Evolutionary conservation across 64 coral and sea anemone species (phyloP), one percentile per base, ranked within the genome.

Genomic region (Catalaphyllia jardinei): DNA sequence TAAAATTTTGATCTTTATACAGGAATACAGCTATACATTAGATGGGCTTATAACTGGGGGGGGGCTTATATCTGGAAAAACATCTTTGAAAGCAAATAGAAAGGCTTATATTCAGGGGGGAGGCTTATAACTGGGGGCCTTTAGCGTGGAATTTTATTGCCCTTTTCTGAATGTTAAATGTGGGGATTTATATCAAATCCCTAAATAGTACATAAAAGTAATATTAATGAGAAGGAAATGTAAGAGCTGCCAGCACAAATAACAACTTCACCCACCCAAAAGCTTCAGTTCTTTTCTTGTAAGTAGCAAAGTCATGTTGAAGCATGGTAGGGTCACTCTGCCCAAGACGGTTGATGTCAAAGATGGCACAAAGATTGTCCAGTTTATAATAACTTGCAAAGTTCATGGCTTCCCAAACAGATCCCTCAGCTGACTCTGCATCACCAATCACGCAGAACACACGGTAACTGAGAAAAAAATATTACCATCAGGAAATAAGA

Each of bases 361-460:
- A 95, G 16, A 99, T 95, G 30, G 97, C 97, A 51, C 94, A 94
- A 8, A 99, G 75, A 76, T 99, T 99, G 60, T 95, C 97, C 10
- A 99, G 88, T 54, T 99, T 99, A 74, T 99, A 99, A 69, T 89
- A 88, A 63, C 97, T 95, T 31, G 91, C 93, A 95, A 99, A 99
- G 67, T 94, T 60, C 94, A 94, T 90, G 31, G 96, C 96, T 76
- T 98, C 96, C 96, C 96, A 98, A 1, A 98, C 83, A 29, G 92
- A 89, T 1, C 97, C 97, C 52, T 99, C 97, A 12, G 94, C 91
- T 16, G 93, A 80, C 31, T 99, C 97, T 1, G 93, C 97, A 93
- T 99, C 97, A 46, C 97, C 97, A 59, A 99, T 78, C 46, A 99
- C 27, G 76, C 93, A 95, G 74, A 89, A 95, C 71, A 99, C 97